Conservation (phyloP, 2,113 vertebrate genomes). For the Strix uralensis region DNA sequence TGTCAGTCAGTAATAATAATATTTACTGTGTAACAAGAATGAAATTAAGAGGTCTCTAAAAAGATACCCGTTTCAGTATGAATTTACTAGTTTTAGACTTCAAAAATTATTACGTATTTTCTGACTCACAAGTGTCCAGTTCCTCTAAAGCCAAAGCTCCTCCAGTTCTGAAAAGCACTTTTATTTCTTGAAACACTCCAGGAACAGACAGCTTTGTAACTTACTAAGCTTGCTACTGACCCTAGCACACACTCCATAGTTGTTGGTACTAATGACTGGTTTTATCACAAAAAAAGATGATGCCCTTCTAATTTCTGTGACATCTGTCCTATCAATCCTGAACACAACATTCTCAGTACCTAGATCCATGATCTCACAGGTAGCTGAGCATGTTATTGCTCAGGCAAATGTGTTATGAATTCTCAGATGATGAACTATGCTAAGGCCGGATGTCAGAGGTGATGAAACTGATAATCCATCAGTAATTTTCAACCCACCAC, state of each 20-base stretch:
- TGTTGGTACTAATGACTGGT: not conserved
- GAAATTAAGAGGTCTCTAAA: not conserved
- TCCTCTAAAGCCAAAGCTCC: not conserved
- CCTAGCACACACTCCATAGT: not conserved
- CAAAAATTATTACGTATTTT: not conserved
- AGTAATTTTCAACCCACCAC: slow-evolving; percentile 74
- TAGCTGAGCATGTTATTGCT: slow-evolving; percentile 71
- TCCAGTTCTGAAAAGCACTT: not conserved
- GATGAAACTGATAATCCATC: slow-evolving; percentile 80
- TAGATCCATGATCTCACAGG: slow-evolving; percentile 63
- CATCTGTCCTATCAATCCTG: slow-evolving; percentile 26
- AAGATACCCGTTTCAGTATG: not conserved
- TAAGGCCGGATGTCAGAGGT: slow-evolving; percentile 69
- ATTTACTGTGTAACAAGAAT: not conserved
- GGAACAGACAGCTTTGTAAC: not conserved
- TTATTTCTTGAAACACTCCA: not conserved
- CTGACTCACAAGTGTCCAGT: not conserved
- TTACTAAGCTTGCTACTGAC: not conserved
- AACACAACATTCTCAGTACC: not conserved
- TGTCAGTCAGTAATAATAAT: not conserved
- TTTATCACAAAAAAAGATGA: not conserved
- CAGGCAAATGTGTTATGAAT: slow-evolving; percentile 61
- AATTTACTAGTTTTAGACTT: not conserved
- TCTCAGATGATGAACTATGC: slow-evolving; percentile 69
- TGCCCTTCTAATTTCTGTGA: slow-evolving; percentile 24